Conservation (phyloP, 2,797 vertebrate genomes). For the Pangasius djambal region DNA sequence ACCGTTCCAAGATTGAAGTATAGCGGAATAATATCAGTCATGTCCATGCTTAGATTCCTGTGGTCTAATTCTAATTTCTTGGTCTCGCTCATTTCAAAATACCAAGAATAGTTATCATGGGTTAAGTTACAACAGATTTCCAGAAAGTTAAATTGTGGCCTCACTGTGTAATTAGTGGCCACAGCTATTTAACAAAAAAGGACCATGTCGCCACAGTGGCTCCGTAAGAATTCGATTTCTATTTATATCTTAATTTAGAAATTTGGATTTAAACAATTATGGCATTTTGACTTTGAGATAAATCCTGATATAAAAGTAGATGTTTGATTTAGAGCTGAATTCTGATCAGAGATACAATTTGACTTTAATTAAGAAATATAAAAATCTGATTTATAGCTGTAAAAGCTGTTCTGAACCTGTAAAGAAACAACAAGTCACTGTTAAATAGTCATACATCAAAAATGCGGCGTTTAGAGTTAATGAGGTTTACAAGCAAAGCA, state of each 20-base stretch:
- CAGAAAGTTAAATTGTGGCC: neutral
- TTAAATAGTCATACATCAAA: neutral
- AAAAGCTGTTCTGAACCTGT: neutral
- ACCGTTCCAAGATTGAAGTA: neutral
- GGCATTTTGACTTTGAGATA: neutral
- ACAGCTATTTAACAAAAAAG: neutral
- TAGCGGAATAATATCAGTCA: neutral
- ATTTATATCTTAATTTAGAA: neutral
- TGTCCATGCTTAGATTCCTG: neutral
- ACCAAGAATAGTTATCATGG: neutral
- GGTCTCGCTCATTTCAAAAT: neutral
- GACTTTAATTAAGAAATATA: neutral
- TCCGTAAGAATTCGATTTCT: neutral
- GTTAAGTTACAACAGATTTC: neutral
- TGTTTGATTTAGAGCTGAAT: neutral
- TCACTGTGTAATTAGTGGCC: neutral
- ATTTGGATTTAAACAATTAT: neutral
- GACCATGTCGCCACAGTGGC: neutral
- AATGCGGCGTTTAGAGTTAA: neutral
- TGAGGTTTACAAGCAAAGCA: neutral
- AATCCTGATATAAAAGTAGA: neutral
- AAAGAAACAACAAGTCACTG: neutral
- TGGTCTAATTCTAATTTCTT: neutral
- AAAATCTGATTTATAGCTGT: neutral
- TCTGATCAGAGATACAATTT: neutral